Evolutionary conservation across 1,140 invertebrate genomes (phyloP).

Genomic region (Gyrodactylus bullatarudis): DNA sequence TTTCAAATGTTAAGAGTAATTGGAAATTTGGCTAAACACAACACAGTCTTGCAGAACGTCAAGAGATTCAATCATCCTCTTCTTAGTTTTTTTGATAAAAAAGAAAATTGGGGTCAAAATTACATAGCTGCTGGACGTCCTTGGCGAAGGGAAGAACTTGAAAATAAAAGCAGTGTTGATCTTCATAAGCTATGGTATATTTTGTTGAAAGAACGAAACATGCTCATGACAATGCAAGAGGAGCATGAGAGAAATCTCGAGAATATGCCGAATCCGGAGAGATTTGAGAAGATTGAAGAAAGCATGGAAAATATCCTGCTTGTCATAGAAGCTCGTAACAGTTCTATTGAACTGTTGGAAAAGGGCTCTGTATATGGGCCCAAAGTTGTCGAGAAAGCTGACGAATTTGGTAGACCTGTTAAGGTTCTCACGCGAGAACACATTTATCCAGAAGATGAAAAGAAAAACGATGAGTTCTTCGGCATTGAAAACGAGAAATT

Average conservation of each 20-base stretch:
- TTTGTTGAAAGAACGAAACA: constrained; percentile 71
- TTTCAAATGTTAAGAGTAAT: too few species aligned
- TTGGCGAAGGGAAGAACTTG: constrained; percentile 57
- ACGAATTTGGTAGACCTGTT: neutral
- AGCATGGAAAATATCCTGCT: constrained; percentile 74
- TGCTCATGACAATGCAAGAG: constrained; percentile 77
- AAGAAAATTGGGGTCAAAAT: constrained; percentile 5
- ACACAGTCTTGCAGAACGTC: too few species aligned
- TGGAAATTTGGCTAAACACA: too few species aligned
- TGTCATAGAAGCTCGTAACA: constrained; percentile 60
- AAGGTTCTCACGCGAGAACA: neutral
- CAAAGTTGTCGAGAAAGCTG: neutral
- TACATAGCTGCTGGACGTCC: constrained; percentile 28
- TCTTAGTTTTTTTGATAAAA: neutral
- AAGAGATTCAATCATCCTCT: neutral
- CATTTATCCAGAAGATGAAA: neutral
- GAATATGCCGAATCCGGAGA: constrained; percentile 65
- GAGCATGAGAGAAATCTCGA: constrained; percentile 31
- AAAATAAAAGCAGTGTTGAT: constrained; percentile 73
- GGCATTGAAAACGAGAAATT: neutral
- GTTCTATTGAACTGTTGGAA: constrained; percentile 55
- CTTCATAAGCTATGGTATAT: constrained; percentile 91
- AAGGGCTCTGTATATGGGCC: constrained; percentile 27
- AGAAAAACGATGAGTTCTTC: neutral
- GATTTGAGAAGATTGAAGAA: constrained; percentile 48